Evolutionary conservation across 2,797 vertebrate genomes (phyloP).

Genomic region (Eupleurogrammus muticus): DNA sequence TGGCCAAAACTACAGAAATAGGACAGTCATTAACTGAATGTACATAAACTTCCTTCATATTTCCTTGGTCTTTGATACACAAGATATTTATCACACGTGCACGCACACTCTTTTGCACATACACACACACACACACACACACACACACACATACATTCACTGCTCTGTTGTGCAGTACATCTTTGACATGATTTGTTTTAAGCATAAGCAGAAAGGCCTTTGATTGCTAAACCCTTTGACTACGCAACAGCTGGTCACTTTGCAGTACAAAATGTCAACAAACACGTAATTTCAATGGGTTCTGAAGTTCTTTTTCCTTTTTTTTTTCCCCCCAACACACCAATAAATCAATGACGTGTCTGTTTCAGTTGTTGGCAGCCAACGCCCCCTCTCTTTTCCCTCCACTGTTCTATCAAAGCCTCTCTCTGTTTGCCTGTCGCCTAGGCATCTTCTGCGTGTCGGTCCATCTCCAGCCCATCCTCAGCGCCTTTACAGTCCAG

Average conservation of each 20-base stretch:
- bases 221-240: constrained; percentile 4
- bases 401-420: not conserved
- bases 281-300: constrained; percentile 4
- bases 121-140: constrained; percentile 3
- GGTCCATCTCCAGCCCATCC: constrained; percentile 71
- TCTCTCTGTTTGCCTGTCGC: constrained; percentile 2
- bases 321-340: not conserved
- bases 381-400: not conserved
- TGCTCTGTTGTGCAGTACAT: not conserved
- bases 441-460: constrained; percentile 52
- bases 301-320: constrained; percentile 6
- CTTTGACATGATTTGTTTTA: not conserved
- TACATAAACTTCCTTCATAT: not conserved
- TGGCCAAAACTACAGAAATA: constrained; percentile 6
- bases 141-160: constrained; percentile 7
- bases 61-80: constrained; percentile 7
- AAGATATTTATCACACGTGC: not conserved
- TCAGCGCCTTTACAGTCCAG: constrained; percentile 27
- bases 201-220: not conserved
- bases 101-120: too few species aligned
- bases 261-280: constrained; percentile 43
- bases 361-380: constrained; percentile 2
- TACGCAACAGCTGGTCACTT: constrained; percentile 33
- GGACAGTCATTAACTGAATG: not conserved
- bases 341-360: constrained; percentile 13